Base-by-base conservation (phyloP, 1,140 invertebrate genomes). In the Anastrepha obliqua region DNA sequence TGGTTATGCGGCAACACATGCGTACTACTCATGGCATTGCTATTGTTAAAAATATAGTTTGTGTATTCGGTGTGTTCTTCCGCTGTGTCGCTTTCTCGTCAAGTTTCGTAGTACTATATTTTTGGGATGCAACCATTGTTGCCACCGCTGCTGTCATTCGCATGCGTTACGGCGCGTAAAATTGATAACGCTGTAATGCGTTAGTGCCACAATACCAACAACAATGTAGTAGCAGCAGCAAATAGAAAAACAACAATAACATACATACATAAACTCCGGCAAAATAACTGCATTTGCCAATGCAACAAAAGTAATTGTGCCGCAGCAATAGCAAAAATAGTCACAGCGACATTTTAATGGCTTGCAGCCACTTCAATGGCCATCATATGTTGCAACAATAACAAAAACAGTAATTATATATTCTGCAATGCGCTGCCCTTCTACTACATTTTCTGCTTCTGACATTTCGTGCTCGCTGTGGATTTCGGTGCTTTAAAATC, bases 171-270 rank as follows among this genome's bases (percentile, higher is more conserved):
- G n/a, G 20, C 8, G 74, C 74, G 74, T 51, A 58, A 55, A 81
- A 81, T 81, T 51, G 74, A 81, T 81, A 81, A 81, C 74, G 0
- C 74, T 29, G 9, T 81, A 81, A 81, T 81, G 74, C n/a, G 74
- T 81, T 55, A 81, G 20, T 81, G 44, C 4, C 44, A 6, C 13
- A 8, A 29, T 3, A 81, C 5, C 44, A 51, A 20, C 51, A 81
- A 51, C 29, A 29, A 29, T 29, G 29, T 29, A 29, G 29, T 4
- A 78, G 2, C 17, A 47, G 70, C 70, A 58, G 3, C 39, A 20
- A 81, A 44, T 29, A 70, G 13, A 29, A 70, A 62, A 70, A 70
- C n/a, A 67, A 67, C 64, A 67, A 39, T 13, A 64, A n/a, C 60
- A n/a, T 5, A 64, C 8, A 64, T 64, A 29, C 4, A 64, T n/a